These are phyloP conservation scores for Platycnemis pennipes DNA, from an alignment of 2,888 invertebrate species.

Conservation along the genomic window DNA sequence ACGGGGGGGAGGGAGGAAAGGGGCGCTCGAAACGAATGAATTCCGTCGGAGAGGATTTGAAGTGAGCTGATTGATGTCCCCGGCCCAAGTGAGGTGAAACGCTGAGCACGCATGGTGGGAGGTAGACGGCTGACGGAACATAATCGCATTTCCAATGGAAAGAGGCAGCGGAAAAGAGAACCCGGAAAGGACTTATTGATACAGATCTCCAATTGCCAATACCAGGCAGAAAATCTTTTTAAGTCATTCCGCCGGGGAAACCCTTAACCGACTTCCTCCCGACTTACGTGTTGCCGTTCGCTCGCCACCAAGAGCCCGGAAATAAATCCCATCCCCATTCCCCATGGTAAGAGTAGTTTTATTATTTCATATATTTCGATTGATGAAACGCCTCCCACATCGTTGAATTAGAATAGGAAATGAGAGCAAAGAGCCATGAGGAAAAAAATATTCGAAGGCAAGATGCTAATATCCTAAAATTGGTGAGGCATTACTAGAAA, in stretches of 20 bases:
- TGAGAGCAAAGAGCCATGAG: no score
- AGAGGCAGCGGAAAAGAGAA: background rate
- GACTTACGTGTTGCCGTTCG: background rate
- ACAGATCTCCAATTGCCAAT: slow-evolving; percentile 20
- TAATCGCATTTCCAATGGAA: slow-evolving; percentile 35
- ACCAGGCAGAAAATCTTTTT: slow-evolving; percentile 4
- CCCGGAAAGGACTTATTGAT: background rate
- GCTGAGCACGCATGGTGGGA: background rate
- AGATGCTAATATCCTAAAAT: no score
- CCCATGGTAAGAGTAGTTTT: background rate
- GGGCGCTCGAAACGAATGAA: background rate
- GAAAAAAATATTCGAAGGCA: no score
- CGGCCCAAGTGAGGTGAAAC: background rate
- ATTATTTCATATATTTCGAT: background rate
- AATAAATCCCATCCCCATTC: background rate
- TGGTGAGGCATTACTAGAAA: no score
- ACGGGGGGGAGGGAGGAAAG: background rate
- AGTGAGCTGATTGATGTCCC: slow-evolving; percentile 7
- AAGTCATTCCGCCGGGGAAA: background rate
- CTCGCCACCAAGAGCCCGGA: background rate
- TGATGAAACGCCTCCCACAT: background rate
- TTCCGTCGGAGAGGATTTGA: slow-evolving; percentile 3
- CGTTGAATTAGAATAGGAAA: background rate
- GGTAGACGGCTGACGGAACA: background rate
- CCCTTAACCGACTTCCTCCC: background rate